Conservation (phyloP, 2,888 invertebrate species). For the Galerucella calmariensis region DNA sequence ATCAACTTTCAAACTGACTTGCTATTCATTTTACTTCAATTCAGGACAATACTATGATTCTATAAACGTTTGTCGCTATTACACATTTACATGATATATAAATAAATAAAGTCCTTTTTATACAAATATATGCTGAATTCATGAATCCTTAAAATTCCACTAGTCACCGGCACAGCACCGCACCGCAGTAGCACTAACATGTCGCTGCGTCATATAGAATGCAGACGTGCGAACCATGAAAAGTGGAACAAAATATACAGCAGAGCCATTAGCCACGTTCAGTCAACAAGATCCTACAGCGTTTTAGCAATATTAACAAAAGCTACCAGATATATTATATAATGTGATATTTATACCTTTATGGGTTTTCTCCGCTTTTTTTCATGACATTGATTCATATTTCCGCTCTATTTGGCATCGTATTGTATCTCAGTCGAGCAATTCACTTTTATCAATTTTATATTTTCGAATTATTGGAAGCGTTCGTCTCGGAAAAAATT, state of each 20-base stretch:
- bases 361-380: not conserved
- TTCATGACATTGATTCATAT: constrained; percentile 2
- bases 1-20: too few species aligned
- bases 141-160: not conserved
- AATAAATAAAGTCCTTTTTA: not conserved
- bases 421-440: not conserved
- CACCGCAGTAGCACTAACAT: not conserved
- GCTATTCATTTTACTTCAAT: too few species aligned
- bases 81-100: not conserved
- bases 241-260: not conserved
- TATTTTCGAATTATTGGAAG: not conserved
- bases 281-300: constrained; percentile 46
- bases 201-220: not conserved
- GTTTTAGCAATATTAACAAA: constrained; percentile 36
- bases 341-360: constrained; percentile 1
- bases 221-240: not conserved
- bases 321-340: constrained; percentile 31
- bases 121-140: not conserved
- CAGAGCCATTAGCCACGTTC: constrained; percentile 49
- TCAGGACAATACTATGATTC: too few species aligned
- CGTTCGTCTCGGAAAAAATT: too few species aligned
- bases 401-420: not conserved
- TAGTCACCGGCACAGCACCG: not conserved
- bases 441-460: not conserved
- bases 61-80: not conserved